These are phyloP conservation scores for Sciurus carolinensis DNA, from an alignment of 2,797 vertebrate species.

Conservation along the genomic window DNA sequence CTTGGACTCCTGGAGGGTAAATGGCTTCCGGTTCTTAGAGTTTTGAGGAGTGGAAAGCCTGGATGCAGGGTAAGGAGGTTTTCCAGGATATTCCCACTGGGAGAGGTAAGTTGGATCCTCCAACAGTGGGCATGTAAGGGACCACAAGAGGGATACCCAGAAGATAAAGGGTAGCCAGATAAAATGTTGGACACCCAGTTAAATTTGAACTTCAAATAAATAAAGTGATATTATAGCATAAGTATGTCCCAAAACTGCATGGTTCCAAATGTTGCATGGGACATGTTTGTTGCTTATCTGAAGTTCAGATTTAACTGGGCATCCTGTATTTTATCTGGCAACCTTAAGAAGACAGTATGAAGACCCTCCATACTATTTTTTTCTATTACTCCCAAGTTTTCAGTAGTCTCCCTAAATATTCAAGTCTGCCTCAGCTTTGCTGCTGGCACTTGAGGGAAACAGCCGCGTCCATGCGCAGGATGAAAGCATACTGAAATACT, in stretches of 20 bases:
- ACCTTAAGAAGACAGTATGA: not conserved
- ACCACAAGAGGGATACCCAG: not conserved
- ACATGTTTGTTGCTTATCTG: not conserved
- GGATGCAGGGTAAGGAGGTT: not conserved
- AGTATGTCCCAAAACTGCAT: not conserved
- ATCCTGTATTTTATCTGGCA: conserved; percentile 14
- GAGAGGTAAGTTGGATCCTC: not conserved
- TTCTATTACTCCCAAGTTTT: not conserved
- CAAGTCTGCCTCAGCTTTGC: not conserved
- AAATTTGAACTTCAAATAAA: conserved; percentile 26
- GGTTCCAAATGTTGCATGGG: not conserved
- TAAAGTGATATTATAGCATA: not conserved
- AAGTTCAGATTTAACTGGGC: conserved; percentile 24
- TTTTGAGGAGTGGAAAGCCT: not conserved
- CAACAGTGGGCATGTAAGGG: not conserved
- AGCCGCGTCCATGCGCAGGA: not conserved
- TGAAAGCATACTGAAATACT: not conserved
- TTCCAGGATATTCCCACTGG: not conserved
- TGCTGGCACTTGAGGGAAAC: not conserved
- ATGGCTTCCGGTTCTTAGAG: not conserved
- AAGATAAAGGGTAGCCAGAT: not conserved
- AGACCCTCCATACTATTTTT: not conserved
- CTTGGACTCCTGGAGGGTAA: not conserved
- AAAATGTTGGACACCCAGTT: not conserved
- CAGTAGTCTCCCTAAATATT: not conserved